These are phyloP conservation scores for silkworm (Bombyx mori) DNA, from an alignment of 1,140 invertebrate genomes.

Conservation along the genomic window ASM3026992v2 NC_085117.1:10566501-10567000, in stretches of 20 bases:
- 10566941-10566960: not conserved
- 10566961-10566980: not conserved
- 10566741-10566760: conserved; percentile 76
- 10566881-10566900: conserved; percentile 84
- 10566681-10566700: too few species aligned
- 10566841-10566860: conserved; percentile 92
- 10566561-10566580: too few species aligned
- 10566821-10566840: conserved; percentile 92
- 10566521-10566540: too few species aligned
- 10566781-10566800: conserved; percentile 92
- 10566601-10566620: too few species aligned
- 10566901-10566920: conserved; percentile 19
- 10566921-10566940: not conserved
- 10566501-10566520: too few species aligned
- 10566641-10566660: too few species aligned
- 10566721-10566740: too few species aligned
- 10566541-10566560: too few species aligned
- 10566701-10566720: too few species aligned
- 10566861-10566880: conserved; percentile 87
- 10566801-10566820: conserved; percentile 93
- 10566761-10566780: conserved; percentile 90
- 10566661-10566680: too few species aligned
- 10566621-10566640: too few species aligned
- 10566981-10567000: not conserved
- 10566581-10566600: too few species aligned